Conservation (phyloP, 2,797 vertebrate genomes). For the Pempheris klunzingeri region DNA sequence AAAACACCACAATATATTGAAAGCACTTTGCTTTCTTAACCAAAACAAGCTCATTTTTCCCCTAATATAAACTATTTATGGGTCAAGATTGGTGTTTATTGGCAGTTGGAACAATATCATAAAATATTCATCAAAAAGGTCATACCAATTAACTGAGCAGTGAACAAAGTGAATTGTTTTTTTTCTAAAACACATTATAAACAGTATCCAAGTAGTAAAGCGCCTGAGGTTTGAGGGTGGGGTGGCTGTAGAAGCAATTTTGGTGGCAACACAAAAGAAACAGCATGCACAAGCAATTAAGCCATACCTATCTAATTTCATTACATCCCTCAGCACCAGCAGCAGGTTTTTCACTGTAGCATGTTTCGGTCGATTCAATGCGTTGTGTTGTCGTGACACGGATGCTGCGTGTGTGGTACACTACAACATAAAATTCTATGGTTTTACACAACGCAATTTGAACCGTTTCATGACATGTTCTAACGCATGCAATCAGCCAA, state of each 20-base stretch:
- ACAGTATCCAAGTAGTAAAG: conserved; percentile 36
- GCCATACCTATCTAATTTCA: conserved; percentile 43
- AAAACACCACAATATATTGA: background rate
- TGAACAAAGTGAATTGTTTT: conserved; percentile 33
- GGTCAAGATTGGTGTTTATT: conserved; percentile 45
- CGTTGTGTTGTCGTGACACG: conserved; percentile 32
- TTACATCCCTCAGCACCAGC: conserved; percentile 28
- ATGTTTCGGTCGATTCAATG: conserved; percentile 22
- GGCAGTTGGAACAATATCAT: conserved; percentile 46
- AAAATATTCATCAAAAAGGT: conserved; percentile 57
- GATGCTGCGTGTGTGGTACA: conserved; percentile 30
- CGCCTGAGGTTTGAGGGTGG: conserved; percentile 47
- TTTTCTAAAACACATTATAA: conserved; percentile 30
- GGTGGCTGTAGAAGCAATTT: conserved; percentile 38
- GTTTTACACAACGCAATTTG: conserved; percentile 43
- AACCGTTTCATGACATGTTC: conserved; percentile 44
- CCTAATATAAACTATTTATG: conserved; percentile 41
- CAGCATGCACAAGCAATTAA: conserved; percentile 41
- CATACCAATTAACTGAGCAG: conserved; percentile 51
- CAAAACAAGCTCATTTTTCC: conserved; percentile 27
- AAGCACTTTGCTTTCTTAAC: conserved; percentile 8
- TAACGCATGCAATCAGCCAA: conserved; percentile 53
- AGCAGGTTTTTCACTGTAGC: conserved; percentile 2
- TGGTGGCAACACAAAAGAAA: conserved; percentile 47
- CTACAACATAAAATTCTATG: conserved; percentile 34